Base-by-base conservation (phyloP, 2,113 vertebrate genomes). In the Himantopus leucocephalus region DNA sequence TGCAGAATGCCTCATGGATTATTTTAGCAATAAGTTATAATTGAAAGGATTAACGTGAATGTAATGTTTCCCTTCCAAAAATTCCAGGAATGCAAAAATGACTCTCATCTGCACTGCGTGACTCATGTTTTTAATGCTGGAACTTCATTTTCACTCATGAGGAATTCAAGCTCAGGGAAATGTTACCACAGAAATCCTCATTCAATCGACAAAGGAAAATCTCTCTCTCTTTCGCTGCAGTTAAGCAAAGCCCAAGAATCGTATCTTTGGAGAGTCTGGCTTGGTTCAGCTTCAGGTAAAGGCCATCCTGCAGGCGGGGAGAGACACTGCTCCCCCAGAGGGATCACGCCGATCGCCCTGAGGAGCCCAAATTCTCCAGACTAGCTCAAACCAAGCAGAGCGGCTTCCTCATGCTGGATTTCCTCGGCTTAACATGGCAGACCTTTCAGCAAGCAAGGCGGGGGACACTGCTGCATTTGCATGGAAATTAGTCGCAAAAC, bases 81-180 rank as follows among this genome's bases (percentile, higher is more conserved):
- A 98, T 97, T 97, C 92, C 73, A 98, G 96, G 98, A 98, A 98
- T 93, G 94, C 94, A 97, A 74, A 90, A 96, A 96, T 75, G 63
- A 90, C 95, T 97, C 97, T 98, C 97, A 85, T 98, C 96, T 94
- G 97, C 87, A 93, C 92, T 92, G 32, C 20, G 37, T 97, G 98
- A 98, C 96, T 98, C 98, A 97, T 70, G 92, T 70, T 97, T 97
- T 98, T 97, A 98, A 98, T 97, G 93, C 95, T 95, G 90, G 89
- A 98, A 97, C 93, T 97, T 96, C 97, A 97, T 98, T 98, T 97
- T 96, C 94, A 97, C 93, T 97, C 96, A 78, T 88, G 94, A 98
- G 97, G 97, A 97, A 98, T 97, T 47, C 80, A 88, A 93, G 87
- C 94, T 95, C 88, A 55, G 71, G 93, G 76, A 98, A 97, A 94